Conservation (phyloP, 1,140 invertebrate genomes). For the Drosophila insularis region DNA sequence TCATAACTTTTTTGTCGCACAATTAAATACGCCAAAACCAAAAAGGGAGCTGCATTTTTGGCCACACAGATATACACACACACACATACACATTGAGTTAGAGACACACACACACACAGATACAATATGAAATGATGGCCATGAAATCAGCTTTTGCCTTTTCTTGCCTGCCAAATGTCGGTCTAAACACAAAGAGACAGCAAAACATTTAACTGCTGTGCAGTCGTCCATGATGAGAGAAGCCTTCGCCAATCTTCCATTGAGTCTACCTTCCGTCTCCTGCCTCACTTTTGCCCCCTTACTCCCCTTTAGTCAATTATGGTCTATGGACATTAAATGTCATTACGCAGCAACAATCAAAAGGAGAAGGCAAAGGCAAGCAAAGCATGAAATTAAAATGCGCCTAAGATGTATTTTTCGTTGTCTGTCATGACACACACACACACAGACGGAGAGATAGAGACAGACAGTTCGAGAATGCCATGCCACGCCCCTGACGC, state of each 20-base stretch:
- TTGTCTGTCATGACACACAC: constrained; percentile 51
- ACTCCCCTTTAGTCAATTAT: constrained; percentile 64
- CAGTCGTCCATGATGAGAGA: constrained; percentile 64
- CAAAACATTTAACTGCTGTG: constrained; percentile 73
- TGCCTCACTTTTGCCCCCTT: background rate
- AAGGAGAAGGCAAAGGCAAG: constrained; percentile 53
- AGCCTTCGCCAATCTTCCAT: constrained; percentile 11
- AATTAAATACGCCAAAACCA: constrained; percentile 60
- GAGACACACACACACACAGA: background rate
- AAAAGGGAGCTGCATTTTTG: constrained; percentile 46
- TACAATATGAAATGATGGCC: constrained; percentile 48
- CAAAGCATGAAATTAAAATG: constrained; percentile 81
- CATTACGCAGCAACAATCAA: constrained; percentile 79
- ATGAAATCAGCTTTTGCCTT: constrained; percentile 2
- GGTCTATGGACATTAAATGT: constrained; percentile 77
- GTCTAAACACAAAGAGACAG: constrained; percentile 38
- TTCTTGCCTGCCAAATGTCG: constrained; percentile 48
- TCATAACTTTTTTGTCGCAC: constrained; percentile 67
- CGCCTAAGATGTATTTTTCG: constrained; percentile 77
- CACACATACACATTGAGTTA: background rate
- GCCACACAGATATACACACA: background rate
- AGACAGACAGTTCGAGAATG: background rate
- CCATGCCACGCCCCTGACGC: constrained; percentile 8
- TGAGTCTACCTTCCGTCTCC: constrained; percentile 22
- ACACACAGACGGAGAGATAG: no score